Evolutionary conservation across 2,888 invertebrate genomes (phyloP).

Genomic region (Monoplex corrugatus): DNA sequence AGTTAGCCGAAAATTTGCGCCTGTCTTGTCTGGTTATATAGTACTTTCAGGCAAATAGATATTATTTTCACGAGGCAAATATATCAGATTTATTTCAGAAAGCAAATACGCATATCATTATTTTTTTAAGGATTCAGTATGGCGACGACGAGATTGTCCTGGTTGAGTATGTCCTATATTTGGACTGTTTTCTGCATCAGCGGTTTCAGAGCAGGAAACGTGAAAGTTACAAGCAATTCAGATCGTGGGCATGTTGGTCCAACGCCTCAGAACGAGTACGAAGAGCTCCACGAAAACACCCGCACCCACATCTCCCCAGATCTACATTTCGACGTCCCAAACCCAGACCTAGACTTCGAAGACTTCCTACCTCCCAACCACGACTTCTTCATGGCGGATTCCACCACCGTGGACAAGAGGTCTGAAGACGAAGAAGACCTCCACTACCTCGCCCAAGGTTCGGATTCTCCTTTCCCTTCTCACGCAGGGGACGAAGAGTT

Average conservation of each 20-base stretch:
- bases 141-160: not conserved
- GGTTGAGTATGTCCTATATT: not conserved
- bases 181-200: not conserved
- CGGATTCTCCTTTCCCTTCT: not conserved
- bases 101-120: too few relatives aligned
- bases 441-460: not conserved
- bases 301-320: not conserved
- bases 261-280: not conserved
- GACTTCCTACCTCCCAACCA: not conserved
- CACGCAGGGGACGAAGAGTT: slow-evolving; percentile 15
- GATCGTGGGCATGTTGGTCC: not conserved
- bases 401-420: not conserved
- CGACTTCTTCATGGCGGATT: slow-evolving; percentile 16
- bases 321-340: not conserved
- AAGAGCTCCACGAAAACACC: not conserved
- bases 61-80: too few relatives aligned
- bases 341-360: not conserved
- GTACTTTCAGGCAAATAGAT: too few relatives aligned
- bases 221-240: not conserved
- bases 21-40: too few relatives aligned
- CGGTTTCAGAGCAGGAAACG: not conserved
- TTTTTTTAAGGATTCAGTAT: too few relatives aligned
- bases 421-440: not conserved
- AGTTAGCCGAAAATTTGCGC: not conserved
- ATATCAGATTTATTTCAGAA: too few relatives aligned